Conservation (phyloP, 1,140 invertebrate genomes). For the Drosophila subobscura region DNA sequence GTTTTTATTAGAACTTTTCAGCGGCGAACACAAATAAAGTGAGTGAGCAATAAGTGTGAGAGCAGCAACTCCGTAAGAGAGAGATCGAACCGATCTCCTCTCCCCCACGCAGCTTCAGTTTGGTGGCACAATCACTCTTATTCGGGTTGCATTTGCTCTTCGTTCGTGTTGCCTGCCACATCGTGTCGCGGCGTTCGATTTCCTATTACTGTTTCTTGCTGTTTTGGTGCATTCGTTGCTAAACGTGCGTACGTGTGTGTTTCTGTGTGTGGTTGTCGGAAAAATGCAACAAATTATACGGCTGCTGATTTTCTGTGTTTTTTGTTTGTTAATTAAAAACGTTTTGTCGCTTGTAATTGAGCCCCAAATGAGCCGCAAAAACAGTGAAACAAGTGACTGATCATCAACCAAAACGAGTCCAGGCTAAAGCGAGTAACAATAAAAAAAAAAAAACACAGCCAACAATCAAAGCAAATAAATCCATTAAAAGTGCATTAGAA, state of each 20-base stretch:
- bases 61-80: neutral
- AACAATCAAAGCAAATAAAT: constrained; percentile 28
- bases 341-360: constrained; percentile 77
- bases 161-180: constrained; percentile 67
- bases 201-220: neutral
- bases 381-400: constrained; percentile 73
- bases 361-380: constrained; percentile 55
- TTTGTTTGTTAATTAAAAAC: constrained; percentile 62
- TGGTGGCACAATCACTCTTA: neutral
- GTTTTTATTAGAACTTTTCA: constrained; percentile 47
- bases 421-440: neutral
- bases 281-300: constrained; percentile 61
- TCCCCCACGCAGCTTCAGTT: constrained; percentile 39
- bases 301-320: constrained; percentile 21
- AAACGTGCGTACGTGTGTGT: constrained; percentile 4
- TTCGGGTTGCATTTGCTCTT: constrained; percentile 64
- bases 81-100: constrained; percentile 31
- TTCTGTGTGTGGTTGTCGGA: constrained; percentile 31
- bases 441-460: constrained; percentile 12
- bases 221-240: constrained; percentile 13
- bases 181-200: constrained; percentile 26
- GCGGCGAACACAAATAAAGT: constrained; percentile 30
- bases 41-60: constrained; percentile 1
- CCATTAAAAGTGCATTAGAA: constrained; percentile 78
- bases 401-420: constrained; percentile 37